Conservation (phyloP, 1,140 invertebrate genomes). For the Nixonia krombeini region DNA sequence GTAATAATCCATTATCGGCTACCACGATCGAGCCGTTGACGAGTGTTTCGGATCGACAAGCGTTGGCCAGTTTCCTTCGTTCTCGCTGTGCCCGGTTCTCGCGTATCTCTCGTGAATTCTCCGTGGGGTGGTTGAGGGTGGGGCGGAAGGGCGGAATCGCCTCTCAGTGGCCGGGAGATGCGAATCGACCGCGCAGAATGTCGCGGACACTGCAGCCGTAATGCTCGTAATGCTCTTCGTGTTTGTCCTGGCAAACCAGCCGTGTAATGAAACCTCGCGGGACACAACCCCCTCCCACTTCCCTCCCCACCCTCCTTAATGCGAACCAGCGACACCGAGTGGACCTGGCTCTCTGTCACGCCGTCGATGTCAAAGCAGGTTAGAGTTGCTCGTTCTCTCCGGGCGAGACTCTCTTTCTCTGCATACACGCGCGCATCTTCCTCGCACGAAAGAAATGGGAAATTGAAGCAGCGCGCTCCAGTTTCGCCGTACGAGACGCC, state of each 20-base stretch:
- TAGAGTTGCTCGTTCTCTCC: slow-evolving; percentile 19
- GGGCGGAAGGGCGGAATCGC: neutral
- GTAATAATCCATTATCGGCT: too few species aligned
- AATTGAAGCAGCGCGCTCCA: too few species aligned
- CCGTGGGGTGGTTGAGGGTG: too few species aligned
- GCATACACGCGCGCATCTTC: too few species aligned
- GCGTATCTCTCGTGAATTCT: too few species aligned
- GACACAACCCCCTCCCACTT: slow-evolving; percentile 36
- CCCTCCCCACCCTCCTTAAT: slow-evolving; percentile 30
- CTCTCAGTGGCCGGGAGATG: slow-evolving; percentile 30
- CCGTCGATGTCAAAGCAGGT: slow-evolving; percentile 37
- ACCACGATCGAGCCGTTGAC: too few species aligned
- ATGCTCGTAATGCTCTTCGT: slow-evolving; percentile 53
- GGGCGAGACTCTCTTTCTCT: too few species aligned
- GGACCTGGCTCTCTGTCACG: slow-evolving; percentile 27
- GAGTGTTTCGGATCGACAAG: too few species aligned
- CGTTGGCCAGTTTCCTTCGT: too few species aligned
- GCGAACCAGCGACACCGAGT: slow-evolving; percentile 28
- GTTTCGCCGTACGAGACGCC: too few species aligned
- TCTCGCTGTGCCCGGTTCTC: too few species aligned
- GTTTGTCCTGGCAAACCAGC: slow-evolving; percentile 65
- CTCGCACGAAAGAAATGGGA: too few species aligned
- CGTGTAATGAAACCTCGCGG: slow-evolving; percentile 67
- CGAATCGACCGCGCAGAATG: slow-evolving; percentile 21
- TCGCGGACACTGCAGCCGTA: slow-evolving; percentile 7